These are phyloP conservation scores for Lymantria dispar DNA, from an alignment of 2,888 invertebrate genomes.

Conservation along the genomic window DNA sequence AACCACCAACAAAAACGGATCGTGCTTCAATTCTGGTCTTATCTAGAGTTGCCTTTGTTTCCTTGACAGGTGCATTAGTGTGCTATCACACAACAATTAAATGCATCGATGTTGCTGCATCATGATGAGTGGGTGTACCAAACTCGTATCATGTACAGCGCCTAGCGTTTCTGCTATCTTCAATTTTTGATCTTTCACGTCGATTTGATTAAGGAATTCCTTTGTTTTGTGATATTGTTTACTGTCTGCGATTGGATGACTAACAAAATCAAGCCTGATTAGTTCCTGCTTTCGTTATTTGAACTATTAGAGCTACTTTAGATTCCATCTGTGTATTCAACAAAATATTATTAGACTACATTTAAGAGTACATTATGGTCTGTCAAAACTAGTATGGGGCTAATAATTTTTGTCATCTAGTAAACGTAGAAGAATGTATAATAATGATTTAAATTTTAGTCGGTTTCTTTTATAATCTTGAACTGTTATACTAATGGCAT, in stretches of 20 bases:
- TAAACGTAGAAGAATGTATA: conserved; percentile 13
- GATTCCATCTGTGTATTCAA: not conserved
- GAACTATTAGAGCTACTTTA: conserved; percentile 4
- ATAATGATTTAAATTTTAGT: conserved; percentile 6
- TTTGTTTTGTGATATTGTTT: conserved; percentile 59
- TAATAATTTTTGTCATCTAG: conserved; percentile 9
- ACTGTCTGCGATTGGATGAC: conserved; percentile 31
- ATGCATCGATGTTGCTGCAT: conserved; percentile 71
- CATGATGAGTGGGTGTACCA: conserved; percentile 57
- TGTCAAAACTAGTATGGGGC: conserved; percentile 9
- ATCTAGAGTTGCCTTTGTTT: conserved; percentile 75
- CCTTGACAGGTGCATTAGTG: conserved; percentile 82
- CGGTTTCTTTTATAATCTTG: conserved; percentile 2
- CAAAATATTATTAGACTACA: conserved; percentile 9
- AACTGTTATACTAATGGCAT: not conserved
- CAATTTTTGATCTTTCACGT: conserved; percentile 37
- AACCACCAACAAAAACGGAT: conserved; percentile 52
- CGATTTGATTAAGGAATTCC: conserved; percentile 67
- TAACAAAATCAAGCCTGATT: conserved; percentile 35
- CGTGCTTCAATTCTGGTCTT: conserved; percentile 75
- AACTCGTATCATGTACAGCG: conserved; percentile 35
- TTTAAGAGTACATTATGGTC: conserved; percentile 5
- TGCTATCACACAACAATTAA: conserved; percentile 80
- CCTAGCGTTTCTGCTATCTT: conserved; percentile 30
- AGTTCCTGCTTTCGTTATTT: conserved; percentile 17